Conservation (phyloP, 2,888 invertebrate species). For the Dynastes grantii region DNA sequence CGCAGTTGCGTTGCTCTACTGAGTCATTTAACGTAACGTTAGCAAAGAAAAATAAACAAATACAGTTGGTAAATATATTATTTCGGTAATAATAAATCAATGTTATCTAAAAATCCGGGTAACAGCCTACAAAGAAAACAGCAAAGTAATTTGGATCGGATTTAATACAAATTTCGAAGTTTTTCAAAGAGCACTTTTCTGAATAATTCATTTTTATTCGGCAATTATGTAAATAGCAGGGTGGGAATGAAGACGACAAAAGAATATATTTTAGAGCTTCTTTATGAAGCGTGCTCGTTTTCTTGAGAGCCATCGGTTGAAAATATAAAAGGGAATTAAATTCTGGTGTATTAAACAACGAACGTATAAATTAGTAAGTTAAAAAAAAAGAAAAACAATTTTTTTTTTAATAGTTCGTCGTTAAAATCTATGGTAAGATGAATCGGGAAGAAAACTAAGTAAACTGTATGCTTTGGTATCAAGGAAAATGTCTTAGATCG, state of each 20-base stretch:
- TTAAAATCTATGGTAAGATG: too few species aligned
- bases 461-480: too few species aligned
- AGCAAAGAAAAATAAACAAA: too few species aligned
- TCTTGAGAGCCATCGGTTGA: not conserved
- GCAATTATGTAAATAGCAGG: constrained; percentile 38
- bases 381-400: not conserved
- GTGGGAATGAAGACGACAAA: constrained; percentile 26
- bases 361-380: not conserved
- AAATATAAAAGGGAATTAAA: not conserved
- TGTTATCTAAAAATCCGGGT: not conserved
- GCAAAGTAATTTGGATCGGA: constrained; percentile 25
- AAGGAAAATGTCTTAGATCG: too few species aligned
- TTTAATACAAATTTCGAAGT: constrained; percentile 41
- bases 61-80: not conserved
- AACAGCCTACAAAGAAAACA: constrained; percentile 5
- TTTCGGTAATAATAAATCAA: constrained; percentile 3
- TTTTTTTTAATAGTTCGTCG: too few species aligned
- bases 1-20: too few species aligned
- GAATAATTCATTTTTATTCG: constrained; percentile 42
- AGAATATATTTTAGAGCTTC: constrained; percentile 26
- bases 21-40: too few species aligned
- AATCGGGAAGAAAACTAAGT: too few species aligned
- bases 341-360: not conserved
- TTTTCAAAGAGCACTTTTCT: constrained; percentile 32
- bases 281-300: not conserved